Conservation (phyloP, 2,888 invertebrate genomes). For the Erpobdella octoculata region DNA sequence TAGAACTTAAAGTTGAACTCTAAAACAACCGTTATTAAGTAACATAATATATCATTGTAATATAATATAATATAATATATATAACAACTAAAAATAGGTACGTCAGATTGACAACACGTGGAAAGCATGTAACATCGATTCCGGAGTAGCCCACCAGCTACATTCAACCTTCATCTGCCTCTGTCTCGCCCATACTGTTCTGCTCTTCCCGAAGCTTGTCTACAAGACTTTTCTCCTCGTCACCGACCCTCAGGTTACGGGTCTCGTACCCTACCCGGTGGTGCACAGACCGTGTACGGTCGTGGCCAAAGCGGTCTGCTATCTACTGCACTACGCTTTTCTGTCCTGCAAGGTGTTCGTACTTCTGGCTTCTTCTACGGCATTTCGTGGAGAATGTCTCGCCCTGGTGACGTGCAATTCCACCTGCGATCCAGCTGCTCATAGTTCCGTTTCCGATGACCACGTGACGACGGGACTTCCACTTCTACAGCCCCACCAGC, state of each 20-base stretch:
- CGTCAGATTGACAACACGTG: slow-evolving; percentile 35
- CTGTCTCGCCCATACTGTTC: slow-evolving; percentile 36
- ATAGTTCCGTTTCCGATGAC: slow-evolving; percentile 7
- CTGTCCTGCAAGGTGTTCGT: slow-evolving; percentile 27
- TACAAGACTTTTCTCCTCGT: slow-evolving; percentile 35
- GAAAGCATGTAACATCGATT: slow-evolving; percentile 38
- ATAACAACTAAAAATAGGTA: no score
- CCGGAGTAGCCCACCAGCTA: slow-evolving; percentile 35
- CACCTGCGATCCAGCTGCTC: slow-evolving; percentile 8
- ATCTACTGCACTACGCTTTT: slow-evolving; percentile 30
- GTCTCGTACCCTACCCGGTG: slow-evolving; percentile 27
- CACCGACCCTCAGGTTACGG: slow-evolving; percentile 29
- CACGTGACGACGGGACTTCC: slow-evolving; percentile 31
- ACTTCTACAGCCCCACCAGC: slow-evolving; percentile 14
- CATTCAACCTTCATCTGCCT: slow-evolving; percentile 36
- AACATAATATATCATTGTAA: no score
- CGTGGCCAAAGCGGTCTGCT: slow-evolving; percentile 29
- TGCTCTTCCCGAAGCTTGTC: slow-evolving; percentile 37
- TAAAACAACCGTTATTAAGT: no score
- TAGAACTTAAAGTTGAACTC: no score
- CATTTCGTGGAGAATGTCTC: slow-evolving; percentile 26
- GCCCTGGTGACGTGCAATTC: slow-evolving; percentile 20
- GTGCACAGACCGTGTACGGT: slow-evolving; percentile 28
- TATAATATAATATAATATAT: no score
- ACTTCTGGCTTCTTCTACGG: slow-evolving; percentile 24